A percentile compares a stretch with the other conserved stretches of the same genome.
Evolutionary conservation across 2,797 vertebrate genomes (phyloP).

Genomic region (Threskiornis aethiopicus): DNA sequence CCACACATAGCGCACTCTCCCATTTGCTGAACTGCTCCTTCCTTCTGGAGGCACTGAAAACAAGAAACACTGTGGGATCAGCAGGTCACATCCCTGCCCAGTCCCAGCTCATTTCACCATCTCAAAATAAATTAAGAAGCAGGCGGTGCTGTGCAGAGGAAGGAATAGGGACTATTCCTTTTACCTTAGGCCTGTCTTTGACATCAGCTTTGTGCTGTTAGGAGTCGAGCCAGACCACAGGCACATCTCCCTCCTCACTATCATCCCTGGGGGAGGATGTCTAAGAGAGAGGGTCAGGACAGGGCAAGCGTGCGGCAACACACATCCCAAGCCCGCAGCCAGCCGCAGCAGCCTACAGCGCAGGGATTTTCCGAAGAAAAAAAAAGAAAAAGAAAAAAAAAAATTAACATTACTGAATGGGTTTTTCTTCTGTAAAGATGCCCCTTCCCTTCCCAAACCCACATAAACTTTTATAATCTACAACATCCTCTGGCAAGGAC

Average conservation of each 20-base stretch:
- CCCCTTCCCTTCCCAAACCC: not conserved
- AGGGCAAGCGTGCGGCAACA: not conserved
- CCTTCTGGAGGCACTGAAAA: not conserved
- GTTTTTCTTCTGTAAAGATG: not conserved
- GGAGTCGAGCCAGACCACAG: not conserved
- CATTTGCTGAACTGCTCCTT: not conserved
- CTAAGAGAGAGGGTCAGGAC: not conserved
- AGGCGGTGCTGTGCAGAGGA: not conserved
- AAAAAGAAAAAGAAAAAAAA: fast-evolving
- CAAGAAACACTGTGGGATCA: not conserved
- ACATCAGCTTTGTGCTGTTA: not conserved
- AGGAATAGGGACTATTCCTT: not conserved
- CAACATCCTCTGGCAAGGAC: not conserved
- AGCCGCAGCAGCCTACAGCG: not conserved
- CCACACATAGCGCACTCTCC: not conserved
- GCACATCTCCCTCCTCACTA: not conserved
- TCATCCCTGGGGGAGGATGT: not conserved
- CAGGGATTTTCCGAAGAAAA: not conserved
- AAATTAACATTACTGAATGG: not conserved
- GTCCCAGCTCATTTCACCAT: not conserved
- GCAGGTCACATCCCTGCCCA: not conserved
- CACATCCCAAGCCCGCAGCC: not conserved
- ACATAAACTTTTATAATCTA: not conserved
- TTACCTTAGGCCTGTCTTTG: not conserved
- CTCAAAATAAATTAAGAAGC: not conserved